Evolutionary conservation across 2,113 vertebrate genomes (phyloP).

Genomic region (Empidonax traillii): DNA sequence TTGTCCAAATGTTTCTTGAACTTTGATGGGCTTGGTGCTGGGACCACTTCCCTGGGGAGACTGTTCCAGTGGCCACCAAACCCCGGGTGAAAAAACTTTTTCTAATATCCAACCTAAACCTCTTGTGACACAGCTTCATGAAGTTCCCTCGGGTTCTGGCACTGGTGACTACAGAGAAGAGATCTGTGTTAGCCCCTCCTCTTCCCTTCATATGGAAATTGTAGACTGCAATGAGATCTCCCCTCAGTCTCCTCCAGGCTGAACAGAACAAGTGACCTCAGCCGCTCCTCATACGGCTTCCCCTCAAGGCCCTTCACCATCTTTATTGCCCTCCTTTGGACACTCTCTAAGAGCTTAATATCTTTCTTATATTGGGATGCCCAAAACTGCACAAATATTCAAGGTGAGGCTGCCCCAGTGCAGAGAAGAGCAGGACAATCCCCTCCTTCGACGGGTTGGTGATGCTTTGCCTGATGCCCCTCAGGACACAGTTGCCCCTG

Average conservation of each 20-base stretch:
- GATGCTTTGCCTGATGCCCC: not conserved
- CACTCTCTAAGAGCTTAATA: not conserved
- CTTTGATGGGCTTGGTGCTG: not conserved
- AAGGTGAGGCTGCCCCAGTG: rapidly evolving
- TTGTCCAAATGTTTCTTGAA: not conserved
- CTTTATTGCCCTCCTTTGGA: not conserved
- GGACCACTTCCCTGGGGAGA: not conserved
- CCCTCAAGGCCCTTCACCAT: not conserved
- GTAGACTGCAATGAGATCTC: too few relatives aligned
- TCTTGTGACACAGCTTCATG: rapidly evolving
- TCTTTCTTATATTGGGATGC: not conserved
- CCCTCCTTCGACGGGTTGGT: rapidly evolving
- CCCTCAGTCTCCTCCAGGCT: not conserved
- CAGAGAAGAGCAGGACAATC: not conserved
- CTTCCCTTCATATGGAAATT: not conserved
- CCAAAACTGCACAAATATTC: rapidly evolving
- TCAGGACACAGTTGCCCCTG: rapidly evolving
- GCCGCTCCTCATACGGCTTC: not conserved
- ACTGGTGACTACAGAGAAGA: too few relatives aligned
- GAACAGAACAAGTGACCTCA: not conserved
- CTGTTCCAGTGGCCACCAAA: not conserved
- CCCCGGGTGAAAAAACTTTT: not conserved
- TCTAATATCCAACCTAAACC: not conserved
- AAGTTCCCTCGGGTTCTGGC: not conserved
- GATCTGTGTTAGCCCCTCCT: not conserved